Evolutionary conservation across 2,113 vertebrate genomes (phyloP).

Genomic region (Mormoops blainvillei): DNA sequence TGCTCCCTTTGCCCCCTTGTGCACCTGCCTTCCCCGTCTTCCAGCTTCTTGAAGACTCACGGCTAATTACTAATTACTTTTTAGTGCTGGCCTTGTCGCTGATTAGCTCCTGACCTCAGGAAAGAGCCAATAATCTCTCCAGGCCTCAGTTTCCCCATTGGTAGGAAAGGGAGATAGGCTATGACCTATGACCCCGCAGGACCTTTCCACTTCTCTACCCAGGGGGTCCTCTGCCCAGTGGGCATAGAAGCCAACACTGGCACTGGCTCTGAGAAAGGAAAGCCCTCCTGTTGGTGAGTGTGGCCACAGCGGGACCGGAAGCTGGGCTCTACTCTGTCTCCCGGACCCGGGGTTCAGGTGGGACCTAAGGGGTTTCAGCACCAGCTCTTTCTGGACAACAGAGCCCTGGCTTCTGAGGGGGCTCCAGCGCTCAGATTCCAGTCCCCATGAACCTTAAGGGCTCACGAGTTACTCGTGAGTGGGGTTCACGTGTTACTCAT

Average conservation of each 20-base stretch:
- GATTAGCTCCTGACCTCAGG: fast-evolving
- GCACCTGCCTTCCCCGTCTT: too few relatives aligned
- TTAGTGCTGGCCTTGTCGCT: fast-evolving
- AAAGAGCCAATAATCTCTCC: background rate
- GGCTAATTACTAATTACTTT: fast-evolving
- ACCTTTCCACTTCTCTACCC: fast-evolving
- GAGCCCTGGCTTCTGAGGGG: background rate
- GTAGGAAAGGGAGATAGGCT: fast-evolving
- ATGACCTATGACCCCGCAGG: fast-evolving
- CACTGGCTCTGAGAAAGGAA: background rate
- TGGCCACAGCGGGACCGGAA: background rate
- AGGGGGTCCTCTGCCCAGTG: background rate
- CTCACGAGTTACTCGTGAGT: background rate
- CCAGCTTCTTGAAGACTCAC: background rate
- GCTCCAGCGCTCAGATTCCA: background rate
- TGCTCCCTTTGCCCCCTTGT: fast-evolving
- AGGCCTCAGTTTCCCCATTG: background rate
- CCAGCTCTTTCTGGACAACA: too few relatives aligned
- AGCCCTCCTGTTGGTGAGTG: too few relatives aligned
- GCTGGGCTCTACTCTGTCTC: background rate
- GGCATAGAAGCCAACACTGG: background rate
- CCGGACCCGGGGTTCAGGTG: background rate
- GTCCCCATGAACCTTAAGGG: background rate
- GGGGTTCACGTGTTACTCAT: background rate
- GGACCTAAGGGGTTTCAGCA: background rate